These are phyloP conservation scores for Dermatemys mawii DNA, from an alignment of 2,113 vertebrate species.

Conservation along the genomic window DNA sequence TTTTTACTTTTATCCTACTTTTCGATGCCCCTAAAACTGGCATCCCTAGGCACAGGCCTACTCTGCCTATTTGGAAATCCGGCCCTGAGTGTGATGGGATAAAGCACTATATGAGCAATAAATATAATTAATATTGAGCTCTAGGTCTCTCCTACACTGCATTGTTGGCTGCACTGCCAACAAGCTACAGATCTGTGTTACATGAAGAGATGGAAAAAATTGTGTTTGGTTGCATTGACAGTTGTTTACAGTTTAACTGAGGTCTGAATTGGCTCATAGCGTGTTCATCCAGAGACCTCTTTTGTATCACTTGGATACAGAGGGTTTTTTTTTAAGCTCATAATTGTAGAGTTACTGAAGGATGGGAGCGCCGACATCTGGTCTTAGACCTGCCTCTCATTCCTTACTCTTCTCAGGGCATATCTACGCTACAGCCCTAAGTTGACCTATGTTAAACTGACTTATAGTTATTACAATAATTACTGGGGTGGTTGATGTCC, in stretches of 20 bases:
- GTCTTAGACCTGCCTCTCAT: background rate
- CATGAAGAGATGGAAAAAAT: background rate
- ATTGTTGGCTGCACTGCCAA: background rate
- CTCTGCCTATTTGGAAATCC: no score
- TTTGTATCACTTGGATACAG: background rate
- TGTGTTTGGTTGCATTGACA: background rate
- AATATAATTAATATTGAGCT: background rate
- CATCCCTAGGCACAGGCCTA: no score
- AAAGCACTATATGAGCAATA: background rate
- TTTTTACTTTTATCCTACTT: no score
- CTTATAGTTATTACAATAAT: no score
- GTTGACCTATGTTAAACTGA: no score
- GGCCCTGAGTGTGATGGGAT: background rate
- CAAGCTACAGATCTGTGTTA: background rate
- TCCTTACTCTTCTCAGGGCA: background rate
- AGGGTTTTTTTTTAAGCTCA: background rate
- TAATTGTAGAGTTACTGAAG: background rate
- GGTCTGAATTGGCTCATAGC: background rate
- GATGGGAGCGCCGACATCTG: background rate
- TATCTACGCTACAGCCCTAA: no score
- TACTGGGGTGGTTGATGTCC: no score
- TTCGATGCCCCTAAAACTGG: no score
- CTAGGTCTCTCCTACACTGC: background rate
- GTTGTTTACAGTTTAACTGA: background rate
- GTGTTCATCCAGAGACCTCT: no score